A percentile compares a stretch with the other conserved stretches of the same genome.
These are phyloP conservation scores for Acestrorhynchus altus DNA, from an alignment of 2,797 vertebrate species.

Conservation along the genomic window DNA sequence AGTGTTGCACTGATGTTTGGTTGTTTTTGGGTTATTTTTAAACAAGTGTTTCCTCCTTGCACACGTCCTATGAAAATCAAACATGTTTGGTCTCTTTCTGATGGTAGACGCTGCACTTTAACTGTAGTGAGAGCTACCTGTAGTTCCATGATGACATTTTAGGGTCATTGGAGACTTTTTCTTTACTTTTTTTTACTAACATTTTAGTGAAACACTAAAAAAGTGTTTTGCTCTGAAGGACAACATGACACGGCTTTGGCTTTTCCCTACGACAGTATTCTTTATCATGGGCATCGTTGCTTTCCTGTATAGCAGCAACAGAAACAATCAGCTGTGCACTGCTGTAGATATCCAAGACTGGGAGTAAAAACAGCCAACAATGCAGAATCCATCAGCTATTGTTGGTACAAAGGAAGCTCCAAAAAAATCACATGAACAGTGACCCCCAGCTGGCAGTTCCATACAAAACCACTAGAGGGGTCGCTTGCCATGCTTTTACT, in stretches of 20 bases:
- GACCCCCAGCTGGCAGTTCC: background rate
- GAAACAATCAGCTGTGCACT: background rate
- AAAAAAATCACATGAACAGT: background rate
- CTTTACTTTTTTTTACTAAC: too few relatives aligned
- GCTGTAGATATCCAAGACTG: background rate
- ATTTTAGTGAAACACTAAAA: too few relatives aligned
- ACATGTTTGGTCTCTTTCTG: too few relatives aligned
- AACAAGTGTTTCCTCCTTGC: too few relatives aligned
- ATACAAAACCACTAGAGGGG: constrained; percentile 24
- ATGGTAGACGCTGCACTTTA: too few relatives aligned
- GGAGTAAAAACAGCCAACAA: background rate
- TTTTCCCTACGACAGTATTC: background rate
- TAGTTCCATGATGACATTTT: too few relatives aligned
- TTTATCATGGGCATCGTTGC: too few relatives aligned
- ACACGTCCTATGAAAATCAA: too few relatives aligned
- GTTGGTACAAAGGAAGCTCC: background rate
- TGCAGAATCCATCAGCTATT: background rate
- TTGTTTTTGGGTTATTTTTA: too few relatives aligned
- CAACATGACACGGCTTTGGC: background rate
- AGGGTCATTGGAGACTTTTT: too few relatives aligned
- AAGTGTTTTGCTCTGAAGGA: background rate
- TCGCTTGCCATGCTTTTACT: background rate
- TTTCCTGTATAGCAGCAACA: background rate
- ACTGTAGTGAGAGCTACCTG: too few relatives aligned
- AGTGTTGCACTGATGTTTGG: too few relatives aligned